Conservation (phyloP, 37 sponge, comb jelly and placozoan genomes). For the Axinella damicornis region DNA sequence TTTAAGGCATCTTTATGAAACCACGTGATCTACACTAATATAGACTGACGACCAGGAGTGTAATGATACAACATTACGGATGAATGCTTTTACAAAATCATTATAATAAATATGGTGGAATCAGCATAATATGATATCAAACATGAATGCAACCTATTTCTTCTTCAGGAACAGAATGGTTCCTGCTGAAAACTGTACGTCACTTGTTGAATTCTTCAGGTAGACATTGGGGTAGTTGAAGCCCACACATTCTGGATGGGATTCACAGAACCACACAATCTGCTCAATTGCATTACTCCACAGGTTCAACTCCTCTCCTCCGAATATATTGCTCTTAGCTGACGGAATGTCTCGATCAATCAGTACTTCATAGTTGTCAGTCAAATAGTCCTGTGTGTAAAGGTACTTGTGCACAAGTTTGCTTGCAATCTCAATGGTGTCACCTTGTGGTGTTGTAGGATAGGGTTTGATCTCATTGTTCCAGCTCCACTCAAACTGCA, state of each 20-base stretch:
- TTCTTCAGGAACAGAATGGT: constrained; percentile 7
- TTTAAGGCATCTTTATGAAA: too few relatives aligned
- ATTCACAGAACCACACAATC: constrained; percentile 47
- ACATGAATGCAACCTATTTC: too few relatives aligned
- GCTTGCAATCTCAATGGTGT: constrained; percentile 21
- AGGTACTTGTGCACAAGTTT: constrained; percentile 39
- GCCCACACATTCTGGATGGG: constrained; percentile 59
- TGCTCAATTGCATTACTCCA: constrained; percentile 43
- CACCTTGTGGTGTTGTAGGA: constrained; percentile 50
- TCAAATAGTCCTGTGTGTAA: neutral
- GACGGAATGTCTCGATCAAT: constrained; percentile 30
- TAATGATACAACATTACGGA: too few relatives aligned
- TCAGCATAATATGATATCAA: too few relatives aligned
- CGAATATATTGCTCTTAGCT: constrained; percentile 18
- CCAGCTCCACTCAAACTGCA: constrained; percentile 2
- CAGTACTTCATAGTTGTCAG: neutral
- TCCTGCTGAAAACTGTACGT: neutral
- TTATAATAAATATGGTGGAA: too few relatives aligned
- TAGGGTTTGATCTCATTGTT: constrained; percentile 14
- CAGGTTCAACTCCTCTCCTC: neutral
- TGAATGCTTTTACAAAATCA: too few relatives aligned
- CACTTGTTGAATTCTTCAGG: constrained; percentile 7
- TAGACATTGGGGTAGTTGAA: constrained; percentile 37
- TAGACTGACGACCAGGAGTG: too few relatives aligned
- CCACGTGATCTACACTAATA: too few relatives aligned